phyloP scores from a whole-genome alignment of 2,113 vertebrate genomes.

The Bos javanicus region DNA sequence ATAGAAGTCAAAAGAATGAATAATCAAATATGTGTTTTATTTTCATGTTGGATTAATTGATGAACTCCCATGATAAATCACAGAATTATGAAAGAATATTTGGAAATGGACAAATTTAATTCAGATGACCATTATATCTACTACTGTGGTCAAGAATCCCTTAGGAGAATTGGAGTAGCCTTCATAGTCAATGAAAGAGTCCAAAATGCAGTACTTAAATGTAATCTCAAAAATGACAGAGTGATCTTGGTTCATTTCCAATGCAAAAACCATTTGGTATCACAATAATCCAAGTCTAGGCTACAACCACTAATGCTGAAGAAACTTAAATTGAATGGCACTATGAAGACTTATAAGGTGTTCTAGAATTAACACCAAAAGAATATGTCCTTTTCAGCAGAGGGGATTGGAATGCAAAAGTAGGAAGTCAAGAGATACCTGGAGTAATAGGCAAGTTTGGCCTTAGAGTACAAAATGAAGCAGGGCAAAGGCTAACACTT shows the following conservation, averaged over 20 bases:
- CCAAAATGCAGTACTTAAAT: background rate
- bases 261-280: background rate
- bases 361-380: background rate
- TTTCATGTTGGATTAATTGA: background rate
- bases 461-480: background rate
- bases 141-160: background rate
- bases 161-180: background rate
- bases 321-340: background rate
- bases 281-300: background rate
- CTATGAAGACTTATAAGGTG: background rate
- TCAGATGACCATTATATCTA: background rate
- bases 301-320: background rate
- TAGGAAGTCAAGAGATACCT: background rate
- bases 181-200: background rate
- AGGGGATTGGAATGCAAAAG: background rate
- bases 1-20: background rate
- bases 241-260: background rate
- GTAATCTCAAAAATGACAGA: background rate
- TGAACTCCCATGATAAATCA: background rate
- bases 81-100: background rate
- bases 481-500: background rate
- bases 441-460: background rate
- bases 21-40: background rate
- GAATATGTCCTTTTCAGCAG: background rate
- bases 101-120: background rate